Base-by-base conservation (phyloP, 2,888 invertebrate species). In the Brachyptera putata region DNA sequence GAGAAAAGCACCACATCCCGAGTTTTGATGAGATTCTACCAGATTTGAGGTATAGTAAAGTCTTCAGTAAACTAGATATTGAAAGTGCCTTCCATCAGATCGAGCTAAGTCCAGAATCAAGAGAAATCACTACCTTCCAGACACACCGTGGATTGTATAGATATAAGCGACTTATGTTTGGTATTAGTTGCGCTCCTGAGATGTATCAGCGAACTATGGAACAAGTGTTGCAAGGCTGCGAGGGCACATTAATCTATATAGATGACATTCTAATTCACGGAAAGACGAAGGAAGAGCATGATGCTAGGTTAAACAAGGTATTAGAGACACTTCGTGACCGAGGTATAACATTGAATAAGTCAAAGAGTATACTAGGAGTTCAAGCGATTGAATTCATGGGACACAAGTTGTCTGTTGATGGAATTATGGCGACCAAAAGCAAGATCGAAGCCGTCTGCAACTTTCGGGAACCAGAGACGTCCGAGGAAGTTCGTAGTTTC, bases 171-270 rank as follows among this genome's bases (percentile, higher is more conserved):
- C 30, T 74, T 5, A 71, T 72, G 70, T 74, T 74, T 61, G 73
- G 73, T 0, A 70, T 76, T 9, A 67, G 67, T 1, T 73, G 73
- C 55, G 77, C 77, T 3, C 72, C 73, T 0, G 77, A 76, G 67
- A 66, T 73, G 1, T 76, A 74, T 62, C 73, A 76, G 66, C 72
- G 75, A 66, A 68, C 68, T 1, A 58, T 76, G 24, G 70, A 71
- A 61, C 63, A 65, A 62, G 68, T 74, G 7, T 53, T 76, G 2
- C 30, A 61, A 37, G 66, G 65, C 3, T 71, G 72, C 18, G 66
- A 70, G 37, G 72, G 73, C 0, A 68, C 67, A 2, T 61, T 72
- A 24, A 73, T 71, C 56, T 69, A 70, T 49, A 71, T 70, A 22
- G 75, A 74, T 65, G 73, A 75, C 65, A 73, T 76, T 48, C 56